phyloP scores from a whole-genome alignment of 2,888 invertebrate species.

The Ferdinandea cuprea region DNA sequence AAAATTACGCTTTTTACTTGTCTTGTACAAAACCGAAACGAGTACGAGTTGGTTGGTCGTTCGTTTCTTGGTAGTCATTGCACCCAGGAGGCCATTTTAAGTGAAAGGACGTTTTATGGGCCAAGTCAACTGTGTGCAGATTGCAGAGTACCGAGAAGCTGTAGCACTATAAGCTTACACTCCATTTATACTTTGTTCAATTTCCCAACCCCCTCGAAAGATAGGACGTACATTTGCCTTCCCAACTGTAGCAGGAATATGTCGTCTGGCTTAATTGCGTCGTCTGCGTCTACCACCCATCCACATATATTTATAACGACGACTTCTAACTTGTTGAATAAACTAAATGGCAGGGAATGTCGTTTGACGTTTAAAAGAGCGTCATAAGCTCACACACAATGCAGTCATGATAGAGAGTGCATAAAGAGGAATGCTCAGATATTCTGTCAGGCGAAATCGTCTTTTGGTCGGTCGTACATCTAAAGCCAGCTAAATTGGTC shows the following conservation, averaged over 20 bases:
- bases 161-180: constrained; percentile 6
- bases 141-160: neutral
- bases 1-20: constrained; percentile 41
- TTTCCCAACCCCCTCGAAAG: constrained; percentile 4
- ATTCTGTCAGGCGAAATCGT: neutral
- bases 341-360: constrained; percentile 15
- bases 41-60: neutral
- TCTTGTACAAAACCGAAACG: constrained; percentile 27
- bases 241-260: constrained; percentile 29
- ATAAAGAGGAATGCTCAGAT: constrained; percentile 12
- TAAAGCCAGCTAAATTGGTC: constrained; percentile 48
- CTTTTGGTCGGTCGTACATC: neutral
- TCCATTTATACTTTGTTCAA: constrained; percentile 28
- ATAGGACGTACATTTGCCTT: constrained; percentile 21
- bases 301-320: neutral
- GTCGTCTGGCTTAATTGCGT: constrained; percentile 17
- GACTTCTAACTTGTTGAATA: constrained; percentile 49
- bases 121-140: constrained; percentile 16
- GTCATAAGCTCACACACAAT: constrained; percentile 8
- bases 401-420: neutral
- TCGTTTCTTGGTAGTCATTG: constrained; percentile 43
- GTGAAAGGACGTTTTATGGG: constrained; percentile 42
- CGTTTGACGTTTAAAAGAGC: constrained; percentile 1
- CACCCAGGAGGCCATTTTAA: constrained; percentile 21
- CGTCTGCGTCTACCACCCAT: neutral